Evolutionary conservation across 2,888 invertebrate species (phyloP), one percentile per base, ranked within the genome.

Genomic region (Stramonita haemastoma): DNA sequence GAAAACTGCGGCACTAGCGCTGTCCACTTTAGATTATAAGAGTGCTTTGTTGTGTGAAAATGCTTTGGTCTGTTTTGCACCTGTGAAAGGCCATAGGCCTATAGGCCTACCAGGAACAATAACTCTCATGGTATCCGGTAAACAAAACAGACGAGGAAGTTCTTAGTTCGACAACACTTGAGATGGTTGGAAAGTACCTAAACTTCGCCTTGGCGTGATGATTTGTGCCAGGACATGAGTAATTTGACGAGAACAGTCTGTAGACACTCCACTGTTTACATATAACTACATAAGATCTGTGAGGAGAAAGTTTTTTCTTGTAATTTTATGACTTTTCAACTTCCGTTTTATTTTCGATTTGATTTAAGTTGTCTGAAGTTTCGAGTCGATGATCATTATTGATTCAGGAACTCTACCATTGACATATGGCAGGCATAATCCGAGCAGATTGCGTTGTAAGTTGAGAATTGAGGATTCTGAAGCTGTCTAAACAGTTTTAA

Each of bases 91-190:
- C 46, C 4, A 2, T 32, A 32, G 17, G 17, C 15, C 34, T 5
- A 32, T 15, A 60, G 60, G 11, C 13, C 60, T 60, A 5, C 36
- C 15, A 83, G 46, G 81, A 83, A 83, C 46, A 26, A 29, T 83
- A 83, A 83, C 81, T 83, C 81, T 83, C 29, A 46, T 22, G 26
- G 26, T 36, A 83, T 83, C 81, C 81, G 81, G 81, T 11, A 13
- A 22, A 83, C 22, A 26, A 79, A 83, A 26, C 81, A 83, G 81
- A 83, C 81, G 81, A 83, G 81, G 81, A 83, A 83, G 81, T 83
- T 83, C 22, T 26, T 83, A 46, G 46, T 22, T 46, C 26, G 81
- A 26, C n/a, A 26, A 29, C 29, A 79, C 36, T 46, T 46, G 26
- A 83, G 36, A 46, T 6, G 46, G 2, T 46, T 26, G 26, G 22